phyloP scores from a whole-genome alignment of 2,113 vertebrate species.

The Vidua chalybeata region DNA sequence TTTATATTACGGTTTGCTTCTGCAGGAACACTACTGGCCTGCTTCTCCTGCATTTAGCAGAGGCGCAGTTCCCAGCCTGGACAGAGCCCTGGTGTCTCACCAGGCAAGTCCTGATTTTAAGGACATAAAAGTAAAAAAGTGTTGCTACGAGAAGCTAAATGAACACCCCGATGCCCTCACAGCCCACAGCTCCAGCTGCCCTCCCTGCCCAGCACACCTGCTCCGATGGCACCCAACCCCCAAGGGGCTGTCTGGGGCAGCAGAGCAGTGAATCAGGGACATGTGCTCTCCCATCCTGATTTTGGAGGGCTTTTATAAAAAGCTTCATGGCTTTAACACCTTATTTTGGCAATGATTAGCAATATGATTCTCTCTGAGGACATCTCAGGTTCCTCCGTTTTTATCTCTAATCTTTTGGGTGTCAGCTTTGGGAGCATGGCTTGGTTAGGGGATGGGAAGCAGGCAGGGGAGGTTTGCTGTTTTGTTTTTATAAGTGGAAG shows the following conservation, averaged over 20 bases:
- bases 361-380: neutral
- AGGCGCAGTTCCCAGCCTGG: neutral
- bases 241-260: neutral
- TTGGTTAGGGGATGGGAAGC: neutral
- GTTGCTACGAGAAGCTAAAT: fast-evolving
- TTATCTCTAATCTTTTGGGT: neutral
- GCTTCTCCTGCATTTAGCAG: neutral
- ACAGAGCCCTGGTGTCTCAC: neutral
- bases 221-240: neutral
- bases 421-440: neutral
- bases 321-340: neutral
- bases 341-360: neutral
- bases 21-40: neutral
- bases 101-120: neutral
- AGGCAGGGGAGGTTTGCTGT: neutral
- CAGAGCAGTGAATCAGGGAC: neutral
- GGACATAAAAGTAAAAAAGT: neutral
- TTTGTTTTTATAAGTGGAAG: neutral
- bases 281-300: fast-evolving
- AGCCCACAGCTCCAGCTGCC: neutral
- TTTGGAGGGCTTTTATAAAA: neutral
- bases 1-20: neutral
- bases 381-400: neutral
- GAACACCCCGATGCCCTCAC: neutral
- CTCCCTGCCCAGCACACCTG: too few species aligned